Percentiles rank a stretch among this genome's conserved stretches.
Conservation (phyloP, 2,888 invertebrate genomes). For the Leucania comma region DNA sequence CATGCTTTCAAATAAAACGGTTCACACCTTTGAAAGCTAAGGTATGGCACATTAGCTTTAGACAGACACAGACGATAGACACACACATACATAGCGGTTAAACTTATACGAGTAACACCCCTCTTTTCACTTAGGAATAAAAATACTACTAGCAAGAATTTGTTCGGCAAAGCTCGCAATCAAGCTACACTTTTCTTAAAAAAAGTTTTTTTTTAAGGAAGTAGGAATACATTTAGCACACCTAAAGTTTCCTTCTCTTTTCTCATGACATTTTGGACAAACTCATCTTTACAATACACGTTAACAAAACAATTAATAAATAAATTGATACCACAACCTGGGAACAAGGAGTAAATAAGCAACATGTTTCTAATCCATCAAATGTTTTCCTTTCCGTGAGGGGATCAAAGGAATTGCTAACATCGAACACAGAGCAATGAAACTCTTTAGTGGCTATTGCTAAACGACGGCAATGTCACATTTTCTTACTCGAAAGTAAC, state of each 20-base stretch:
- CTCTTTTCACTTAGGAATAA: no score
- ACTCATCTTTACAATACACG: not conserved
- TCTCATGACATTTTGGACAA: not conserved
- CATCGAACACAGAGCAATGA: constrained; percentile 8
- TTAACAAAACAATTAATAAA: constrained; percentile 13
- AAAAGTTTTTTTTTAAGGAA: no score
- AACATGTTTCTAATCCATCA: constrained; percentile 54
- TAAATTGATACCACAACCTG: constrained; percentile 11
- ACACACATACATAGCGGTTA: no score
- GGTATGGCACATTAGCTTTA: no score
- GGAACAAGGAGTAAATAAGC: constrained; percentile 39
- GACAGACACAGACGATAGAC: no score
- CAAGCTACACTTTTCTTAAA: no score
- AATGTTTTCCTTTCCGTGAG: constrained; percentile 39
- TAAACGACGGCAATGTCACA: not conserved
- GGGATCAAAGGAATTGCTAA: constrained; percentile 61
- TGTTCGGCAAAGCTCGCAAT: no score
- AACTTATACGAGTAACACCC: no score
- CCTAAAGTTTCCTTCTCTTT: not conserved
- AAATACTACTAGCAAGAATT: no score
- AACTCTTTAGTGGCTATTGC: not conserved
- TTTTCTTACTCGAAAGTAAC: no score
- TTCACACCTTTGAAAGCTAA: no score
- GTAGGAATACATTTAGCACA: not conserved
- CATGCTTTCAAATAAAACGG: no score